Evolutionary conservation across 2,113 vertebrate species (phyloP).

Genomic region (Chrysochloris asiatica): DNA sequence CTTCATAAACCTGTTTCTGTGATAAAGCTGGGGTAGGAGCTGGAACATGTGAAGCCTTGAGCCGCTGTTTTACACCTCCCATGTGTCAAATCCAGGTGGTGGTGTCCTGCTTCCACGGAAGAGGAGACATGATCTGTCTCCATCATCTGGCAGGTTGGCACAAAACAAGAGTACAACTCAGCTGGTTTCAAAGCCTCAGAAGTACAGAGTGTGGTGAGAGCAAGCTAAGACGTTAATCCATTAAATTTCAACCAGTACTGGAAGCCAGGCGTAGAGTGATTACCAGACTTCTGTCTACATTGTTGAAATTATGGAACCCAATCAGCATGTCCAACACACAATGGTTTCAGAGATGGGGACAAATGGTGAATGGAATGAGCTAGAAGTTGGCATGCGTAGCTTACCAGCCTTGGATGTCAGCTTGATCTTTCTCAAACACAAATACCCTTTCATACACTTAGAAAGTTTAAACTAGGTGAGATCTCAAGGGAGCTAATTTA

Average conservation of each 20-base stretch:
- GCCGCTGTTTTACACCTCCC: neutral
- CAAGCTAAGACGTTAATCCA: neutral
- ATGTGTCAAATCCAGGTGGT: accelerated
- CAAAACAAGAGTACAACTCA: neutral
- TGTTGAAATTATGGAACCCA: neutral
- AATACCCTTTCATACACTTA: neutral
- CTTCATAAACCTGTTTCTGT: neutral
- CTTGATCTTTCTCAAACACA: neutral
- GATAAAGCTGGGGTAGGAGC: neutral
- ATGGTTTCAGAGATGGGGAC: accelerated
- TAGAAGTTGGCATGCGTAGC: too few species aligned
- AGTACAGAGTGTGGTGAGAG: accelerated
- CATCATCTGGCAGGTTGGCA: neutral
- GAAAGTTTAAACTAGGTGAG: neutral
- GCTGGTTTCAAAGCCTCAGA: neutral
- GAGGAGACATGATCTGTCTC: neutral
- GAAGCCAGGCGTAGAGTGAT: neutral
- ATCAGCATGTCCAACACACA: neutral
- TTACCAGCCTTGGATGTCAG: neutral
- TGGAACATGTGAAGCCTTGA: accelerated
- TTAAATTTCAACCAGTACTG: neutral
- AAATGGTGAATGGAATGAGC: neutral
- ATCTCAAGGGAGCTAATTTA: neutral
- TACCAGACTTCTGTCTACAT: accelerated
- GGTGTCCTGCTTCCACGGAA: neutral